Percentiles rank a stretch among this genome's conserved stretches.
Conservation (phyloP, 2,113 vertebrate genomes). For the Cochlearius cochlearius region DNA sequence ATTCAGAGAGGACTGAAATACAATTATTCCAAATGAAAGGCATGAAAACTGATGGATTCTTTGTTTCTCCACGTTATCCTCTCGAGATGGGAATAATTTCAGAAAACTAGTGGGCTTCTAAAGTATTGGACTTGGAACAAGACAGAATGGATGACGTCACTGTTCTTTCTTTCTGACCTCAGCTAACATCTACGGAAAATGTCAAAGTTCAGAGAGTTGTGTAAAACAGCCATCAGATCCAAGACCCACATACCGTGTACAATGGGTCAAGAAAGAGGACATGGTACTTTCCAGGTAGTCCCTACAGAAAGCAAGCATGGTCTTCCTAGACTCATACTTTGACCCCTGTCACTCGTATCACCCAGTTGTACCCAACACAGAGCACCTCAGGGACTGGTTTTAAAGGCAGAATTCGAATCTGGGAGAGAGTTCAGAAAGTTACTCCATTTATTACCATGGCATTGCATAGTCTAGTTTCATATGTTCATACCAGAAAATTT, state of each 20-base stretch:
- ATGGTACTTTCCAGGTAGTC: not conserved
- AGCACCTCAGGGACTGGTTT: not conserved
- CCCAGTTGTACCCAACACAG: not conserved
- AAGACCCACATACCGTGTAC: fast-evolving
- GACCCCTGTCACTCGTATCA: fast-evolving
- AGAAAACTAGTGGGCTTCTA: not conserved
- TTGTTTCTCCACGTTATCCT: not conserved
- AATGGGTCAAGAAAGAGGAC: not conserved
- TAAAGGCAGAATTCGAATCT: not conserved
- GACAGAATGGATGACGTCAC: not conserved
- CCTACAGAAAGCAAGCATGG: not conserved
- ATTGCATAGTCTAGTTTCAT: not conserved
- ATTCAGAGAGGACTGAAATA: not conserved
- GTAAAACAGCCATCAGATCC: not conserved
- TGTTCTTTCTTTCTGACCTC: not conserved
- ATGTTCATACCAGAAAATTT: not conserved
- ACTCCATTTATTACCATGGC: not conserved
- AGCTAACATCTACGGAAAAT: not conserved
- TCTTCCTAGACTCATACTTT: not conserved
- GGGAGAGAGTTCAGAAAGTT: not conserved
- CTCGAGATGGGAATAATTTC: not conserved
- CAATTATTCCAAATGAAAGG: not conserved
- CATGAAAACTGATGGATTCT: not conserved
- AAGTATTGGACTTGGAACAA: not conserved
- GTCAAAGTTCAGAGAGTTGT: not conserved